A percentile compares a stretch with the other conserved stretches of the same genome.
Evolutionary conservation across 2,113 vertebrate species (phyloP).

Genomic region (Phycodurus eques): DNA sequence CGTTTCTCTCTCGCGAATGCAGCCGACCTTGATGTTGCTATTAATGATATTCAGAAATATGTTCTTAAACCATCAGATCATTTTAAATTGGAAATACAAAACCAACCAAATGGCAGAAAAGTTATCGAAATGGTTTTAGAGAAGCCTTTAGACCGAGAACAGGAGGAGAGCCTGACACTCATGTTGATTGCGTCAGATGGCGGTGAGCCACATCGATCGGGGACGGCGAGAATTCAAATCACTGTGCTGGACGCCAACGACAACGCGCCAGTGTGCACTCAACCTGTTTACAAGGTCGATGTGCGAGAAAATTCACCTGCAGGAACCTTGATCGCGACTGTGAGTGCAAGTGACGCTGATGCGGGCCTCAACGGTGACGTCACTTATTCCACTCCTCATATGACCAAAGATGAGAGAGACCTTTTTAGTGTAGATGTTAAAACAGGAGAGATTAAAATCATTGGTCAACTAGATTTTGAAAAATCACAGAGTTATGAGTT

Average conservation of each 20-base stretch:
- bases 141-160: constrained; percentile 64
- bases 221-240: constrained; percentile 60
- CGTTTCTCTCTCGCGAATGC: constrained; percentile 55
- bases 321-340: constrained; percentile 50
- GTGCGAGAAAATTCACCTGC: constrained; percentile 50
- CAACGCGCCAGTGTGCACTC: constrained; percentile 63
- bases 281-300: constrained; percentile 62
- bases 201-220: constrained; percentile 66
- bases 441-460: constrained; percentile 65
- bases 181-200: constrained; percentile 66
- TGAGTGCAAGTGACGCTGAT: constrained; percentile 65
- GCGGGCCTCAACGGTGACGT: constrained; percentile 58
- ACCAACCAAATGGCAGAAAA: constrained; percentile 31
- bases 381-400: constrained; percentile 22
- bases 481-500: constrained; percentile 39
- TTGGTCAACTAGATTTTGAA: constrained; percentile 62
- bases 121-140: constrained; percentile 65
- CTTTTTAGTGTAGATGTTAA: constrained; percentile 39
- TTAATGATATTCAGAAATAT: constrained; percentile 66
- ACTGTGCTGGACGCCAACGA: constrained; percentile 69
- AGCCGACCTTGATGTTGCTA: constrained; percentile 61
- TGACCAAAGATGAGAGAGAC: no score
- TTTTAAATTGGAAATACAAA: constrained; percentile 63
- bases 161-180: constrained; percentile 49
- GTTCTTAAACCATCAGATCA: constrained; percentile 40